Conservation (phyloP, 2,888 invertebrate species). For the Thyatira batis region DNA sequence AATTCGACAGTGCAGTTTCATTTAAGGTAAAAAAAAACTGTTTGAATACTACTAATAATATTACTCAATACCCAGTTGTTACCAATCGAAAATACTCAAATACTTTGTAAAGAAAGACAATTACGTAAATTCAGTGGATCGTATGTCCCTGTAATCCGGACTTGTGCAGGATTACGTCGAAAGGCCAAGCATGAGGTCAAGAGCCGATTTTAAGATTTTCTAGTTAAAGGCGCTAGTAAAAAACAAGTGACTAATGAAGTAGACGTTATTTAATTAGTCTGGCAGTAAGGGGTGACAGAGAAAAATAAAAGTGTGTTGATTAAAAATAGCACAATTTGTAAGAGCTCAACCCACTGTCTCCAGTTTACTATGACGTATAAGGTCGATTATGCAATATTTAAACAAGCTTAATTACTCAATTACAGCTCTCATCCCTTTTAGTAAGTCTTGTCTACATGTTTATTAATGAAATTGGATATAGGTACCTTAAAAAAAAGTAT, state of each 20-base stretch:
- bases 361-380: conserved; percentile 4
- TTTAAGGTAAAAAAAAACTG: neutral
- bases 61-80: neutral
- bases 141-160: conserved; percentile 11
- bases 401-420: neutral
- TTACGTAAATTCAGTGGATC: neutral
- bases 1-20: too few relatives aligned
- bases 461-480: neutral
- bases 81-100: too few relatives aligned
- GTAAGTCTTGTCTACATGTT: neutral
- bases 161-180: conserved; percentile 12
- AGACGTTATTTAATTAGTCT: conserved; percentile 33
- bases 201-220: conserved; percentile 9
- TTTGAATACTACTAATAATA: neutral
- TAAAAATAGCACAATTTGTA: conserved; percentile 30
- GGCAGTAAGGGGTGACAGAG: conserved; percentile 21
- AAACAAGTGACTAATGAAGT: conserved; percentile 35
- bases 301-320: conserved; percentile 24
- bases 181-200: conserved; percentile 12
- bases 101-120: too few relatives aligned
- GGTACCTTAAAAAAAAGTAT: too few relatives aligned
- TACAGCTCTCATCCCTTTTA: too few relatives aligned
- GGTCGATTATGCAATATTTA: neutral
- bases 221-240: conserved; percentile 17
- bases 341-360: conserved; percentile 1